Evolutionary conservation across 2,797 vertebrate species (phyloP).

Genomic region (Pseudotriccus pelzelni): DNA sequence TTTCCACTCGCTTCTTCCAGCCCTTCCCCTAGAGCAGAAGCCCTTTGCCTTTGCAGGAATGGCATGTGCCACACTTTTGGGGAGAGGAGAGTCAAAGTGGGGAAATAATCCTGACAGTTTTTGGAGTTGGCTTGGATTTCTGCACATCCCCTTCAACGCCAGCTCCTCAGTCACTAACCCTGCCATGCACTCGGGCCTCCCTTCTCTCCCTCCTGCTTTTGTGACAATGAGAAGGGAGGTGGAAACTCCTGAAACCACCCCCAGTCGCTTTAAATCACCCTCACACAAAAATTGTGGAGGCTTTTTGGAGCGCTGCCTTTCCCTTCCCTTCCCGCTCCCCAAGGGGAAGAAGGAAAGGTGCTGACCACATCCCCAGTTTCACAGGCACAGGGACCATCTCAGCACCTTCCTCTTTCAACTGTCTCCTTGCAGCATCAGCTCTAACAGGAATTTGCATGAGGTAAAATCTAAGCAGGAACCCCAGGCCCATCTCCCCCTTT

Average conservation of each 20-base stretch:
- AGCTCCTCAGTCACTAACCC: background rate
- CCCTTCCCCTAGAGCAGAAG: background rate
- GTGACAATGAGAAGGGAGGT: background rate
- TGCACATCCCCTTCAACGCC: background rate
- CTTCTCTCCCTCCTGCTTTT: background rate
- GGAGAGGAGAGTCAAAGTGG: background rate
- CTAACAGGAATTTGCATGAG: background rate
- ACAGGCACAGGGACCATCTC: background rate
- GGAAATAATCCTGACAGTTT: background rate
- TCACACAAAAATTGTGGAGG: background rate
- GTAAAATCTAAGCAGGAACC: background rate
- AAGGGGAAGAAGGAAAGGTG: constrained; percentile 17
- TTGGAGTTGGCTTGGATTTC: background rate
- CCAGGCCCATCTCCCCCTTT: background rate
- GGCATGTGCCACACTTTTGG: background rate
- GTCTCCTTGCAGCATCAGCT: background rate
- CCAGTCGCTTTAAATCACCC: background rate
- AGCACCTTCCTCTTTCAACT: constrained; percentile 28
- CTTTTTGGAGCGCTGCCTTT: background rate
- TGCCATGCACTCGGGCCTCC: fast-evolving
- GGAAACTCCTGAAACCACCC: background rate
- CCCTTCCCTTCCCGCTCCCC: background rate
- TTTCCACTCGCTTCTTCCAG: background rate
- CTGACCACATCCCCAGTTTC: constrained; percentile 22
- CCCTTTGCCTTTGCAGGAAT: background rate